Conservation (phyloP, 2,888 invertebrate species). For the Tuta absoluta region DNA sequence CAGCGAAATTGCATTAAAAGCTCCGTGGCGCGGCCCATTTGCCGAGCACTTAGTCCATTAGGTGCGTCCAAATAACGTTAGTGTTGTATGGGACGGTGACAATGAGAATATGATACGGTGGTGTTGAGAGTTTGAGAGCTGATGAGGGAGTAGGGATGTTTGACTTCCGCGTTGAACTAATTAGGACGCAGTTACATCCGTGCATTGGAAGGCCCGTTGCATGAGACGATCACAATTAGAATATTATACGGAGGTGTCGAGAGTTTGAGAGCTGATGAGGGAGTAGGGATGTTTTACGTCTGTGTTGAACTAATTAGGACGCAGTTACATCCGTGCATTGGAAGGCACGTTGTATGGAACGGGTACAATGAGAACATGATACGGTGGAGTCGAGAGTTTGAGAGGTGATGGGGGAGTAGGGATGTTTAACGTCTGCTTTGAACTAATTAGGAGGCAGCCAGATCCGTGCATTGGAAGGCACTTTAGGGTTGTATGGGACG, state of each 20-base stretch:
- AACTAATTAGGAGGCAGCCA: too few species aligned
- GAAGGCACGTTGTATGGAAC: slow-evolving; percentile 54
- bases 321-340: too few species aligned
- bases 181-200: too few species aligned
- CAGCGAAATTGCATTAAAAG: slow-evolving; percentile 79
- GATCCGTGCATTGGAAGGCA: too few species aligned
- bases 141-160: background rate
- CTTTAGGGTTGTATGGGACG: slow-evolving; percentile 66
- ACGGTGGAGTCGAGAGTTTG: slow-evolving; percentile 1
- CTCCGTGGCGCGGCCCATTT: slow-evolving; percentile 78
- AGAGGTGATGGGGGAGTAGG: background rate
- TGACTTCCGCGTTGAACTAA: background rate
- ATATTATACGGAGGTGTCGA: slow-evolving; percentile 11
- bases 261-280: background rate
- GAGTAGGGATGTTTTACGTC: background rate
- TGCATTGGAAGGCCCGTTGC: too few species aligned
- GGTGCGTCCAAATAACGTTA: slow-evolving; percentile 76
- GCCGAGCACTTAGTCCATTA: slow-evolving; percentile 79
- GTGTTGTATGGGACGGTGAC: slow-evolving; percentile 52
- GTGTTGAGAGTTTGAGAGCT: background rate
- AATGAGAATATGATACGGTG: slow-evolving; percentile 20
- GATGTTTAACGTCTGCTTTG: background rate
- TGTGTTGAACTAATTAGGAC: background rate
- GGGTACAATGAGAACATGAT: slow-evolving; percentile 23
- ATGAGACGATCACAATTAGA: slow-evolving; percentile 35